Percentiles rank a stretch among this genome's conserved stretches.
phyloP scores from a whole-genome alignment of 2,113 vertebrate species.

The Microtus ochrogaster region DNA sequence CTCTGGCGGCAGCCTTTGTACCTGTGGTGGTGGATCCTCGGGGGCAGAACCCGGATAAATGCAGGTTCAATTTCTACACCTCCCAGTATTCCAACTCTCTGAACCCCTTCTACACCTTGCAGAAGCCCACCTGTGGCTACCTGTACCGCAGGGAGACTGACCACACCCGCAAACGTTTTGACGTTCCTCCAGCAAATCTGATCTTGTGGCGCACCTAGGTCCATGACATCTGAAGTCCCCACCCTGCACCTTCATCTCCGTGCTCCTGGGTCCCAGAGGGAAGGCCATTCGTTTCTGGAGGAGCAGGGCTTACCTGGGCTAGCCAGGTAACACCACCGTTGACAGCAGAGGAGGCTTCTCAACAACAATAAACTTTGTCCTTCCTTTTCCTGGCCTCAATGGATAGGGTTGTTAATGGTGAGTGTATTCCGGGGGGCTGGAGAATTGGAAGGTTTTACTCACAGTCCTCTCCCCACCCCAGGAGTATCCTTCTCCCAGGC shows the following conservation, averaged over 20 bases:
- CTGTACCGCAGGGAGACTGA: constrained; percentile 66
- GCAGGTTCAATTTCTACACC: constrained; percentile 80
- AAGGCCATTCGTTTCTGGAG: not conserved
- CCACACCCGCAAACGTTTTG: constrained; percentile 76
- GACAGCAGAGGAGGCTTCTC: not conserved
- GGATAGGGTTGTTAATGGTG: not conserved
- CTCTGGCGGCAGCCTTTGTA: not conserved
- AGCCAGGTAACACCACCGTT: not conserved
- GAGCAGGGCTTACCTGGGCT: not conserved
- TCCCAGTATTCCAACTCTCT: constrained; percentile 75
- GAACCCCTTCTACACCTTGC: constrained; percentile 84
- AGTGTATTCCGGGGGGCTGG: not conserved
- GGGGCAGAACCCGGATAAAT: not conserved
- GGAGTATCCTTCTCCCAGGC: not conserved
- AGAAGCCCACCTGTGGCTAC: constrained; percentile 83
- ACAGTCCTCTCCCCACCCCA: not conserved
- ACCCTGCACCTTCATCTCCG: not conserved
- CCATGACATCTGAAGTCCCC: rapidly evolving
- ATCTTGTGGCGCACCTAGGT: constrained; percentile 77
- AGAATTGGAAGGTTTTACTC: not conserved
- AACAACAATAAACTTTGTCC: constrained; percentile 60
- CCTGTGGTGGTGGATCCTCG: not conserved
- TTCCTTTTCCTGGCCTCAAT: constrained; percentile 23
- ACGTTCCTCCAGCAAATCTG: constrained; percentile 23
- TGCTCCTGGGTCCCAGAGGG: not conserved